Conservation (phyloP, 35 echinoderm and acorn worm species). For the Antedon bifida region DNA sequence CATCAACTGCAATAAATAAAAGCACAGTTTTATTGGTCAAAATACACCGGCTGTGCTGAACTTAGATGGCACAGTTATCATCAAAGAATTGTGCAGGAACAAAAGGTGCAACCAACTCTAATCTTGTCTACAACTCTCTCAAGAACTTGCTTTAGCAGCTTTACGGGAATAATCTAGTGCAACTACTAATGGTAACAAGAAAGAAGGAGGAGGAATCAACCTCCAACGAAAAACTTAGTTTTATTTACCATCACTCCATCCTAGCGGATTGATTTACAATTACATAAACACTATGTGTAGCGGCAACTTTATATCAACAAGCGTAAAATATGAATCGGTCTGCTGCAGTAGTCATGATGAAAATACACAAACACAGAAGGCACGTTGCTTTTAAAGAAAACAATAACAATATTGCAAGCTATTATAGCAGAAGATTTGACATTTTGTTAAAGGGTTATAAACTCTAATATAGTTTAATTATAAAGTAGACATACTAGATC, state of each 20-base stretch:
- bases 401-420: neutral
- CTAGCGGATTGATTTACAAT: too few relatives aligned
- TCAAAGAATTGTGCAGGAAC: neutral
- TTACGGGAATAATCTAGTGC: neutral
- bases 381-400: neutral
- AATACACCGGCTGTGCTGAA: neutral
- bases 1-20: neutral
- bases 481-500: too few relatives aligned
- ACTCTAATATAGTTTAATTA: too few relatives aligned
- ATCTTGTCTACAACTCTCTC: neutral
- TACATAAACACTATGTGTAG: too few relatives aligned
- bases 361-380: neutral
- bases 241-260: too few relatives aligned
- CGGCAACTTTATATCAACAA: too few relatives aligned
- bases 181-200: neutral
- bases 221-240: too few relatives aligned
- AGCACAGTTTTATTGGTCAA: conserved; percentile 1
- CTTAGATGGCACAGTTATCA: neutral
- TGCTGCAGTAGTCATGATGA: neutral
- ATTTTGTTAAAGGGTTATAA: too few relatives aligned
- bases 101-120: neutral
- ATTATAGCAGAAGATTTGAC: neutral
- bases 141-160: neutral
- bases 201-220: too few relatives aligned
- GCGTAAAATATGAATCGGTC: too few relatives aligned